phyloP scores from a whole-genome alignment of 2,888 invertebrate species.

The Drosophila bunnanda region DNA sequence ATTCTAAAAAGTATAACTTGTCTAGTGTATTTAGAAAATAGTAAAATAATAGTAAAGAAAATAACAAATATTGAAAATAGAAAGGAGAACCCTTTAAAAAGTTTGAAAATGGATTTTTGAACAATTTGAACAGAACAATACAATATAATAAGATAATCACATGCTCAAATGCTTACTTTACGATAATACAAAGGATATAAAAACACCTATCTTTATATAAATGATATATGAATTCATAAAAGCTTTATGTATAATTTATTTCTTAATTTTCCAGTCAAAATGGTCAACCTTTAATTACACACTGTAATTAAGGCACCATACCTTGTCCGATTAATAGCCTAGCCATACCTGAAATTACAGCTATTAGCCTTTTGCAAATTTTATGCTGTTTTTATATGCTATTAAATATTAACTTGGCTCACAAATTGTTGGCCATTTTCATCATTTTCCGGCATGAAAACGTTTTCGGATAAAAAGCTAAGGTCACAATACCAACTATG shows the following conservation, averaged over 20 bases:
- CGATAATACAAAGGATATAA: too few relatives aligned
- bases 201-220: too few relatives aligned
- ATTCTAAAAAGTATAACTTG: too few relatives aligned
- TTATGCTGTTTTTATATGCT: constrained; percentile 2
- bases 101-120: too few relatives aligned
- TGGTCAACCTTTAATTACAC: neutral
- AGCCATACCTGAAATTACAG: neutral
- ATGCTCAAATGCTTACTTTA: too few relatives aligned
- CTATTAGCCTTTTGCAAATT: constrained; percentile 6
- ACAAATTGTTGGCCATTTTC: constrained; percentile 1
- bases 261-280: too few relatives aligned
- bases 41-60: too few relatives aligned
- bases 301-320: neutral
- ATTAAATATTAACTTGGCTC: neutral
- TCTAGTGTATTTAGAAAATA: too few relatives aligned
- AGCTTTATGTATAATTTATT: neutral
- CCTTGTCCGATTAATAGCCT: neutral
- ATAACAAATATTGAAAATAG: too few relatives aligned
- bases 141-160: too few relatives aligned
- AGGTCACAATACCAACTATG: neutral
- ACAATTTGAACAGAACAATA: too few relatives aligned
- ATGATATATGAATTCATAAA: neutral
- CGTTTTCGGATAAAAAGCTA: neutral
- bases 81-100: too few relatives aligned
- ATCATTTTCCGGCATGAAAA: neutral